Base-by-base conservation (phyloP, 1,140 invertebrate genomes). In the Lasioglossum albipes region DNA sequence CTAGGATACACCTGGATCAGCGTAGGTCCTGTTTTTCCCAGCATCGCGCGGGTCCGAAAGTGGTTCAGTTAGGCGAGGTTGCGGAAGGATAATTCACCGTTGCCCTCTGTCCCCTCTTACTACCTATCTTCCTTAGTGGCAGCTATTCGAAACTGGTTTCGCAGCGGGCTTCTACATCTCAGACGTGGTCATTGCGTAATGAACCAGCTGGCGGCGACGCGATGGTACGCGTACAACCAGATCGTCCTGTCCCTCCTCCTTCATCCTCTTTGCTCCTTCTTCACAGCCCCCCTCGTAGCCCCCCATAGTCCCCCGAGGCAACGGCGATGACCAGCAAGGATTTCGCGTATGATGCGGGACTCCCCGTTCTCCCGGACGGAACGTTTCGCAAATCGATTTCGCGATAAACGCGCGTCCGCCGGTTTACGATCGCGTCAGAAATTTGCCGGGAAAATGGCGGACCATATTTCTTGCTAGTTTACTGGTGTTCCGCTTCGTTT, bases 41-140 rank as follows among this genome's bases (percentile, higher is more conserved):
- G 22, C 61, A n/a, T 20, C 61, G 36, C 42, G 27, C 59, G 27
- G 61, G 27, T 7, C 64, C 61, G 64, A 52, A 70, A 66, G 61
- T 64, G 77, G 86, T 87, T 85, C 86, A 84, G 86, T 88, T 88
- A 88, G 81, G 62, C 82, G 79, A 88, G 75, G 81, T 89, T 89
- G 85, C 89, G 88, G 88, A 90, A 89, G 88, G 86, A 90, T 90
- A 89, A 90, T 89, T 90, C 88, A 88, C 87, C 69, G 70, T 81
- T 57, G 77, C 78, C 79, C 82, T 78, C 75, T 72, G 71, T 81
- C 64, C 16, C n/a, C 62, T 13, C 49, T n/a, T 27, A 36, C 27
- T 69, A 64, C 31, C 57, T 71, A 83, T 86, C 78, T 57, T 73
- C 69, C 74, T 41, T 70, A 42, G 65, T 69, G 81, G 57, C 75